Evolutionary conservation across 2,888 invertebrate species (phyloP), one percentile per base, ranked within the genome.

Genomic region (Auanema freiburgensis): DNA sequence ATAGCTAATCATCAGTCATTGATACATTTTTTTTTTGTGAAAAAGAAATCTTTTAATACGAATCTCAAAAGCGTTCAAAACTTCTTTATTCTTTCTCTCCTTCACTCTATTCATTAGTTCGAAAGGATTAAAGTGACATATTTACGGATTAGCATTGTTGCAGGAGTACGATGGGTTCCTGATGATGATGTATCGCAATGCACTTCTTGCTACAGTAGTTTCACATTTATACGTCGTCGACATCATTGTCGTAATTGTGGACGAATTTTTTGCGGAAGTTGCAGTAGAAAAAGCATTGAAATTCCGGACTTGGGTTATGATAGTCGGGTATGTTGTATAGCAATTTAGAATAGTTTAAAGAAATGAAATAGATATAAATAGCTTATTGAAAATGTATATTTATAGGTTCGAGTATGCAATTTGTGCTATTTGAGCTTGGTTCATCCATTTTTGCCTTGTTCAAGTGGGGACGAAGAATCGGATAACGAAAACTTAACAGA

Each of bases 161-260:
- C 67, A 79, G 81, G 80, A 51, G 83, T 83, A 21, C 77, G 79
- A 42, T 97, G 97, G 97, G 90, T 97, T 66, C 97, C 97, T n/a
- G 83, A 83, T 59, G 72, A 74, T 42, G 83, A 83, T 63, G 83
- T 82, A 65, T 77, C 75, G 18, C 79, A 80, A 58, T 98, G 97
- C 85, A 94, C 93, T 90, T 90, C 92, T 43, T 98, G 98, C 85
- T 89, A 89, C 65, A 90, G 91, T 18, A 90, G 90, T 77, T 98
- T 98, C 87, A 97, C 94, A 3, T 92, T 97, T 71, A 92, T 98
- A 78, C 89, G 96, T 46, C 89, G 97, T 18, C 87, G 97, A 11
- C 97, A 98, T 85, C 97, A 97, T 85, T 97, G 97, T 84, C 88
- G 97, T 77, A 95, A 95, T 85, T 98, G 96, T 86, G 96, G 96